Evolutionary conservation across 2,888 invertebrate genomes (phyloP).

Genomic region (Heliconius sara): DNA sequence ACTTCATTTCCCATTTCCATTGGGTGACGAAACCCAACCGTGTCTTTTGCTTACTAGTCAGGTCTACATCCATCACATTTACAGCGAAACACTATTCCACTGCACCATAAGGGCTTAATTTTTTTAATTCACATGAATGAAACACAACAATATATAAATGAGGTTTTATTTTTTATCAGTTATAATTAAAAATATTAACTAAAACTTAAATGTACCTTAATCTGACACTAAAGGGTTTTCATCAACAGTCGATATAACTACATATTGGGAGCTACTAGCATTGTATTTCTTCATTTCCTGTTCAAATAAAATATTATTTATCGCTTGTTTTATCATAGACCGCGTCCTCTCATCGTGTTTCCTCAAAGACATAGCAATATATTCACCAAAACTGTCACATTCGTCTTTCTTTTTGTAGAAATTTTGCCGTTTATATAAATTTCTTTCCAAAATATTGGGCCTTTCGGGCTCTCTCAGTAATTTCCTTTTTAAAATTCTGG

Average conservation of each 20-base stretch:
- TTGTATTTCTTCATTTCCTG: slow-evolving; percentile 29
- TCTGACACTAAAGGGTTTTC: slow-evolving; percentile 10
- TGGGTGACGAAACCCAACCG: too few relatives aligned
- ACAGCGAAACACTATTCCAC: too few relatives aligned
- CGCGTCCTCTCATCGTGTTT: slow-evolving; percentile 74
- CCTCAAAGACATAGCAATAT: slow-evolving; percentile 73
- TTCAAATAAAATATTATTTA: slow-evolving; percentile 17
- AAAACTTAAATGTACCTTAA: background rate
- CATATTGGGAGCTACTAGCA: background rate
- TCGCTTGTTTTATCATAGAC: slow-evolving; percentile 55
- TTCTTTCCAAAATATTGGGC: slow-evolving; percentile 2
- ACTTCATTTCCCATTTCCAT: too few relatives aligned
- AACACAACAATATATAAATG: background rate
- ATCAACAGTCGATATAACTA: slow-evolving; percentile 20
- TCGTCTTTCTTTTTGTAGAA: slow-evolving; percentile 69
- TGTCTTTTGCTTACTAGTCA: too few relatives aligned
- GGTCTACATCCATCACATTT: too few relatives aligned
- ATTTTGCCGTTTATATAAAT: background rate
- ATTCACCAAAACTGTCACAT: slow-evolving; percentile 77
- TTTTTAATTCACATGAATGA: background rate
- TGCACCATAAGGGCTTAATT: too few relatives aligned
- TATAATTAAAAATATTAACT: background rate
- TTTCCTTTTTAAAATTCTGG: slow-evolving; percentile 1
- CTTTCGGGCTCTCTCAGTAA: background rate
- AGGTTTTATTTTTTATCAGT: background rate